Evolutionary conservation across 1,140 invertebrate genomes (phyloP).

Genomic region (Eulimnadia texana): DNA sequence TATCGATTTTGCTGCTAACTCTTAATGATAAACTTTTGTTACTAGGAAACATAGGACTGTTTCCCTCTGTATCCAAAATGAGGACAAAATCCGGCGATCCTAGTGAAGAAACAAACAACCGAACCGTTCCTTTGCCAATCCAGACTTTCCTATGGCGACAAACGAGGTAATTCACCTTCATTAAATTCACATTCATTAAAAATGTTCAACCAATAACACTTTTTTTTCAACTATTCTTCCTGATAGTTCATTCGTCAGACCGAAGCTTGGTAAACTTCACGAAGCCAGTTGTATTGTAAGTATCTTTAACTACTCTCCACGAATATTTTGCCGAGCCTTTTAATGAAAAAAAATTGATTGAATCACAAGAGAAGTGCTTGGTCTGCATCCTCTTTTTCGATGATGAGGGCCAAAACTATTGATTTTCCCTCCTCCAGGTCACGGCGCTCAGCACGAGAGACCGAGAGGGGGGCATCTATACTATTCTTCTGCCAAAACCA

Average conservation of each 20-base stretch:
- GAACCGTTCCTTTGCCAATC: constrained; percentile 80
- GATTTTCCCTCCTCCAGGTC: neutral
- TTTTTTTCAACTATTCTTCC: too few relatives aligned
- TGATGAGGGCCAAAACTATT: neutral
- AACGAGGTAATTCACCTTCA: constrained; percentile 48
- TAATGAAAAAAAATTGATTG: too few relatives aligned
- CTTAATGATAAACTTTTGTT: too few relatives aligned
- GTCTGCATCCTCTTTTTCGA: neutral
- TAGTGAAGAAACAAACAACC: neutral
- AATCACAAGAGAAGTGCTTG: neutral
- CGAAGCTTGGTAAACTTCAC: constrained; percentile 86
- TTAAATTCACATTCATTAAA: too few relatives aligned
- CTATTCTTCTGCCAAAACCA: neutral
- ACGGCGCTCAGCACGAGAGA: too few relatives aligned
- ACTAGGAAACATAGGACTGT: too few relatives aligned
- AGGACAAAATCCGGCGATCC: neutral
- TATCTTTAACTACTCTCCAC: constrained; percentile 20
- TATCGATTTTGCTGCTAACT: too few relatives aligned
- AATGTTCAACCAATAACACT: too few relatives aligned
- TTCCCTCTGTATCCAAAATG: too few relatives aligned
- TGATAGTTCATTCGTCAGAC: constrained; percentile 63
- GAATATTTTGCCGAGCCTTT: too few relatives aligned
- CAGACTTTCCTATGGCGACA: constrained; percentile 96
- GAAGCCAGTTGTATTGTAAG: constrained; percentile 93
- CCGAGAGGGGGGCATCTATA: neutral